Evolutionary conservation across 2,113 vertebrate species (phyloP).

Genomic region (Gallinago paraguaiae): DNA sequence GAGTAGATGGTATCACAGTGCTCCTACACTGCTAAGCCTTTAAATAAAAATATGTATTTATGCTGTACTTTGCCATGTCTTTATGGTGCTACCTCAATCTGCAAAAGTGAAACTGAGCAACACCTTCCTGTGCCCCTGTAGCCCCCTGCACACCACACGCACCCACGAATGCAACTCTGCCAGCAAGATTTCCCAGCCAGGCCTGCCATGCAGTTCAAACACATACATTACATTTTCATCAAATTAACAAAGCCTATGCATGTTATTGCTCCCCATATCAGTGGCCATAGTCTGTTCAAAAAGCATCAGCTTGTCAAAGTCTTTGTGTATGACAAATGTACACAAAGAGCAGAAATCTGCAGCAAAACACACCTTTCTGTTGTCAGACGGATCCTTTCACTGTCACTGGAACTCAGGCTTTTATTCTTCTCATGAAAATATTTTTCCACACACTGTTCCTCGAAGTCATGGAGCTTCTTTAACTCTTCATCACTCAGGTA

Average conservation of each 20-base stretch:
- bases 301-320: background rate
- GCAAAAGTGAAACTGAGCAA: background rate
- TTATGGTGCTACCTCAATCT: background rate
- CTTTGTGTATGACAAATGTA: background rate
- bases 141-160: accelerated
- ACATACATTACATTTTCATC: background rate
- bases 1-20: background rate
- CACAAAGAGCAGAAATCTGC: background rate
- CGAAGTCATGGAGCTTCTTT: slow-evolving; percentile 94
- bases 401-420: slow-evolving; percentile 74
- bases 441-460: slow-evolving; percentile 88
- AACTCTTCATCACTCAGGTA: slow-evolving; percentile 87
- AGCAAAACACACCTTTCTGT: slow-evolving; percentile 78
- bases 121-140: background rate
- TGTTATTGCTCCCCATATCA: background rate
- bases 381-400: slow-evolving; percentile 84
- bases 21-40: background rate
- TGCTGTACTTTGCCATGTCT: background rate
- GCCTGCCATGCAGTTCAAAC: background rate
- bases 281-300: background rate
- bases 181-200: background rate
- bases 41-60: background rate
- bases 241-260: background rate
- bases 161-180: background rate
- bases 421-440: slow-evolving; percentile 88